Evolutionary conservation across 2,888 invertebrate genomes (phyloP).

Genomic region (Disparrhopalites patrizii): DNA sequence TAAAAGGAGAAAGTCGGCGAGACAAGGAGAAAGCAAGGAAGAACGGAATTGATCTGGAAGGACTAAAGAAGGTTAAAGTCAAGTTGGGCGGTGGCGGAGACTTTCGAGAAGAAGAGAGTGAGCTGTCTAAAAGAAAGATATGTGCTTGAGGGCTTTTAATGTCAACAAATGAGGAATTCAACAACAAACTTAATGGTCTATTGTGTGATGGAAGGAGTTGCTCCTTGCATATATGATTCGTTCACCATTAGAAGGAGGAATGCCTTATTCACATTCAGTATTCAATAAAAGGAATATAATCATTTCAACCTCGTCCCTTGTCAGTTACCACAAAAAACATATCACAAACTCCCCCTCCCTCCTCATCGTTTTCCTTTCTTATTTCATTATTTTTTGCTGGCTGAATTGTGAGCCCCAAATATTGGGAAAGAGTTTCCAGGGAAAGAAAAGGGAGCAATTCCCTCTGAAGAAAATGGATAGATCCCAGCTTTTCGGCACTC

Average conservation of each 20-base stretch:
- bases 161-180: slow-evolving; percentile 29
- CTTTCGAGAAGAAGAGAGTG: slow-evolving; percentile 1
- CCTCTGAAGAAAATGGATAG: too few species aligned
- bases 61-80: too few species aligned
- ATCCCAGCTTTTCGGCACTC: too few species aligned
- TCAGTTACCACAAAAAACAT: neutral
- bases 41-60: neutral
- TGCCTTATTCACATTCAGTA: slow-evolving; percentile 17
- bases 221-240: slow-evolving; percentile 19
- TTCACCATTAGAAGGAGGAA: too few species aligned
- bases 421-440: too few species aligned
- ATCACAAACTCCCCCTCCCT: neutral
- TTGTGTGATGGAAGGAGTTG: slow-evolving; percentile 20
- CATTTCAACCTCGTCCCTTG: slow-evolving; percentile 4
- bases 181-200: slow-evolving; percentile 27
- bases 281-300: slow-evolving; percentile 31
- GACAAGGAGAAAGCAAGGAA: neutral
- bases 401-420: too few species aligned
- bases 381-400: too few species aligned
- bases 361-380: neutral
- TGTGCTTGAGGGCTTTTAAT: slow-evolving; percentile 21
- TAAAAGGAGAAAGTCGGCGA: neutral
- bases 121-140: slow-evolving; percentile 16
- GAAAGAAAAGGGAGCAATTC: too few species aligned
- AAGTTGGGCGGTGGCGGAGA: neutral